Evolutionary conservation across 2,113 vertebrate genomes (phyloP).

Genomic region (Phalacrocorax brasilianus): DNA sequence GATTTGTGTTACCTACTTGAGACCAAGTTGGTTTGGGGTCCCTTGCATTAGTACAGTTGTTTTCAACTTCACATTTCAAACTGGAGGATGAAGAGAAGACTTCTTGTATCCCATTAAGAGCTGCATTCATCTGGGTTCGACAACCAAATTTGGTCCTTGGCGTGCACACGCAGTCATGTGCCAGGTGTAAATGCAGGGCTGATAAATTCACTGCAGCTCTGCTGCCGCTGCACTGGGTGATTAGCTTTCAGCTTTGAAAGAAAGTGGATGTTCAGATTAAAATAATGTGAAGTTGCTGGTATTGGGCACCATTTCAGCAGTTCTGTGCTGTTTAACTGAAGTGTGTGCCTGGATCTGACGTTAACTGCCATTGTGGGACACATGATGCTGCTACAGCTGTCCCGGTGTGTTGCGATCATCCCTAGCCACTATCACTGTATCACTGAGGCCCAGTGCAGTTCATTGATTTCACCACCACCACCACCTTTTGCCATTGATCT

Average conservation of each 20-base stretch:
- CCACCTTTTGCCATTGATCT: not conserved
- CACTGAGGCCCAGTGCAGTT: not conserved
- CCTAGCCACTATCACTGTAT: not conserved
- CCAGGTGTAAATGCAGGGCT: accelerated
- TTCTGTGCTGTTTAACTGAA: too few relatives aligned
- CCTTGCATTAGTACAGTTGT: not conserved
- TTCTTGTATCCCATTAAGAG: accelerated
- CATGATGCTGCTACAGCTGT: not conserved
- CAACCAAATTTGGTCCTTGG: accelerated
- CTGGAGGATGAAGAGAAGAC: not conserved
- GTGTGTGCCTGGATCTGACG: accelerated
- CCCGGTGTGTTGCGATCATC: not conserved
- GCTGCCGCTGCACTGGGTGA: too few relatives aligned
- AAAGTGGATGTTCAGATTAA: not conserved
- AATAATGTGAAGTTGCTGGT: not conserved
- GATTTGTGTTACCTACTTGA: too few relatives aligned
- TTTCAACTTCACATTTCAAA: not conserved
- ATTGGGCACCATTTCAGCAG: accelerated
- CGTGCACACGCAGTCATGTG: accelerated
- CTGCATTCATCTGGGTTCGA: not conserved
- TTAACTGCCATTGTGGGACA: accelerated
- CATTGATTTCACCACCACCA: not conserved
- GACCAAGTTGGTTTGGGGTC: not conserved
- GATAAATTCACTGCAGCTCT: not conserved
- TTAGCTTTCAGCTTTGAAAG: not conserved